Evolutionary conservation across 2,888 invertebrate species (phyloP), one percentile per base, ranked within the genome.

Genomic region (Cremastinae sp.): DNA sequence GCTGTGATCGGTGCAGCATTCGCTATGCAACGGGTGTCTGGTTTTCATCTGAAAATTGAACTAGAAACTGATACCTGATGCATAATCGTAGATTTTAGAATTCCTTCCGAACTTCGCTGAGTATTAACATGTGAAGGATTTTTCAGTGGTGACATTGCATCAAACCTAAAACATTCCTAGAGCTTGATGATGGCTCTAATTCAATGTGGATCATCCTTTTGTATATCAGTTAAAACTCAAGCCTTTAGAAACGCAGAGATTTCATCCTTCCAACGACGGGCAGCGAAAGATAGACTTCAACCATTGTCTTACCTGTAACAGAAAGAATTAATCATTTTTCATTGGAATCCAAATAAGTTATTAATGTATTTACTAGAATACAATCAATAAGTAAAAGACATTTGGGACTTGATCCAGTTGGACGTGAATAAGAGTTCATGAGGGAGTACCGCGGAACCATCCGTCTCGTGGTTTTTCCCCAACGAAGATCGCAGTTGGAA

Each of bases 21-120:
- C 59, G 22, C 53, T 62, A 80, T 81, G 80, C 81, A 85, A 82
- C 85, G 84, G 84, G 85, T 85, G 51, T 53, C 18, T 10, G 16
- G 47, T 14, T 47, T 83, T 81, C 80, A 65, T 12, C 43, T 68
- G 68, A 43, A 43, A 73, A 70, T 35, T 61, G 56, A 18, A 68
- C 39, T 28, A 28, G 5, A 28, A 5, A 28, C 2, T 28, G 28
- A 28, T 28, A 28, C 28, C 28, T 28, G 28, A 5, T 28, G 2
- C 28, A 28, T 5, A 28, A 5, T 28, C 5, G 5, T n/a, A n/a
- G n/a, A n/a, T n/a, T n/a, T n/a, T n/a, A n/a, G n/a, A n/a, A n/a
- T n/a, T n/a, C n/a, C n/a, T n/a, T n/a, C n/a, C n/a, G n/a, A n/a
- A n/a, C n/a, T n/a, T n/a, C n/a, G n/a, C n/a, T n/a, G n/a, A n/a